phyloP scores from a whole-genome alignment of 2,797 vertebrate species.

The Cossypha polioptera region DNA sequence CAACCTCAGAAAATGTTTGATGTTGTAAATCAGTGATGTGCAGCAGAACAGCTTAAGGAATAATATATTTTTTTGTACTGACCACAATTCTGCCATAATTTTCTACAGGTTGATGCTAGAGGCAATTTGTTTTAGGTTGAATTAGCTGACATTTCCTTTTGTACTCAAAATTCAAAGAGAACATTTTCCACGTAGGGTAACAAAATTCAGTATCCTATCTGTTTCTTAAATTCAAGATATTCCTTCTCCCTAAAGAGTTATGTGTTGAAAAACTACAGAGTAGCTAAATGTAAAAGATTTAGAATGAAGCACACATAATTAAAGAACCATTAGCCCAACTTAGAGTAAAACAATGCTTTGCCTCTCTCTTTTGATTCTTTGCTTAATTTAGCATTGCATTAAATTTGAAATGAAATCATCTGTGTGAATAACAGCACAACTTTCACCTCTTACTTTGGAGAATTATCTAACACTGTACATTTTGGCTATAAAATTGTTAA shows the following conservation, averaged over 20 bases:
- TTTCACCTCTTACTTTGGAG: background rate
- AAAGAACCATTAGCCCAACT: background rate
- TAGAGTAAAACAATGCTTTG: background rate
- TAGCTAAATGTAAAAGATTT: background rate
- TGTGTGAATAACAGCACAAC: background rate
- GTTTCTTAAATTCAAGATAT: background rate
- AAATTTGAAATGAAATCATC: background rate
- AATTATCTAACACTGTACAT: background rate
- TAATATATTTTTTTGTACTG: background rate
- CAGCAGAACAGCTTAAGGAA: background rate
- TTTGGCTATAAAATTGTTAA: background rate
- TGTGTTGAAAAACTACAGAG: background rate
- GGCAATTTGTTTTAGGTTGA: background rate
- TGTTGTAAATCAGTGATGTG: background rate
- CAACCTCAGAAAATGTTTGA: background rate
- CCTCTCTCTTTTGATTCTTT: background rate
- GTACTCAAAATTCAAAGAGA: background rate
- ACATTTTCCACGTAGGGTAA: background rate
- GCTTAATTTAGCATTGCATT: background rate
- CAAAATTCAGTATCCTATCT: background rate
- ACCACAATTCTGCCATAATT: background rate
- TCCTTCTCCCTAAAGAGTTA: background rate
- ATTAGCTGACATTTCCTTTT: background rate
- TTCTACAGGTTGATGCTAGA: background rate
- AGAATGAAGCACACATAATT: background rate